Evolutionary conservation across 1,140 invertebrate species (phyloP), one percentile per base, ranked within the genome.

Genomic region (Ceratosolen fusciceps): DNA sequence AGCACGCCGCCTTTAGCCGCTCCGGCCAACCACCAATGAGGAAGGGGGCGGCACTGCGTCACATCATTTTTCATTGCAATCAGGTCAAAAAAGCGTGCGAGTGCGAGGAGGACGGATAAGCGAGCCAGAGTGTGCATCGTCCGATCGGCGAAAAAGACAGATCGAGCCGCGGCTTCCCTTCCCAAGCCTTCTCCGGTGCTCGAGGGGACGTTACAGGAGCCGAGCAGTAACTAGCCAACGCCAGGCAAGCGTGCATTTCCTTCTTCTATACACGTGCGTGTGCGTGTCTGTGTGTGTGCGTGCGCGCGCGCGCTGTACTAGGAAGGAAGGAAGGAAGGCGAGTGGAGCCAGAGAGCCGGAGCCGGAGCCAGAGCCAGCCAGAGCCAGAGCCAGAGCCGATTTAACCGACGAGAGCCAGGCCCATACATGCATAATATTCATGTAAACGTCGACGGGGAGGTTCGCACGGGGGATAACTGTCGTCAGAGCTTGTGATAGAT

Each of bases 21-120:
- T 16, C 21, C 34, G 26, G 9, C 60, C 31, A 56, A 65, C n/a
- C 24, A 21, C 5, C 39, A 60, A 62, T 34, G 58, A 14, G 26
- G 4, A 62, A 65, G 60, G 60, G 60, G 60, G 60, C 60, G 60
- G 16, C 60, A 65, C 31, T 37, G 60, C 60, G 34, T 65, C 60
- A 65, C 31, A n/a, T 65, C 60, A 37, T 65, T 37, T 65, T 37
- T 65, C 60, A 14, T 65, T 12, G 60, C 34, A 37, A 65, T 37
- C 60, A 37, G 60, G 34, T 37, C 60, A 65, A 37, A 65, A 37
- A n/a, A 65, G 34, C 29, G 26, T 37, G 60, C 60, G 60, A 34
- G 60, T 37, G 60, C 5, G 26, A 65, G 2, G n/a, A 37, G 37
- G 60, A 65, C 5, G n/a, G 60, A 37, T 1, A 8, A 37, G 31